Conservation (phyloP, 2,113 vertebrate genomes). For the Urocitellus parryii region DNA sequence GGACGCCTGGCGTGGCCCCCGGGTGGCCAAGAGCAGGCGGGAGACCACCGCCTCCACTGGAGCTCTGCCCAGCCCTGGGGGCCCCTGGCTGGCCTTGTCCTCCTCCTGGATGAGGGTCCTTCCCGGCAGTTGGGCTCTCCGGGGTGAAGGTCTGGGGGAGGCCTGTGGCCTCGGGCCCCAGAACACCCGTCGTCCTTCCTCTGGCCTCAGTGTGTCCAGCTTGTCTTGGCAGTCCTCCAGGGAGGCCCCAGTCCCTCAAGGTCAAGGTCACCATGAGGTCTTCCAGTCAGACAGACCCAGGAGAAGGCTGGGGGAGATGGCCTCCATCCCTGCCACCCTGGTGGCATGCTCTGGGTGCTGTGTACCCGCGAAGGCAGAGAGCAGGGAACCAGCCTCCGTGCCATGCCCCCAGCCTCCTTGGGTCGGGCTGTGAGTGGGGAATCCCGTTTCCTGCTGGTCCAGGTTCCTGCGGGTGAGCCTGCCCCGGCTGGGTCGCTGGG, state of each 20-base stretch:
- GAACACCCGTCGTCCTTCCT: no score
- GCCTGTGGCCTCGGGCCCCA: accelerated
- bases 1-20: not conserved
- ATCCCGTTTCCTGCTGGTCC: not conserved
- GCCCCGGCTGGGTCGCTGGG: not conserved
- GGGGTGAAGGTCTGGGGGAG: not conserved
- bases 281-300: not conserved
- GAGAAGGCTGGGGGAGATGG: no score
- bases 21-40: not conserved
- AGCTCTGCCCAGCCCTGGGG: not conserved
- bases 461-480: no score
- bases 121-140: not conserved
- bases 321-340: no score
- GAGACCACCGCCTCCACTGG: not conserved
- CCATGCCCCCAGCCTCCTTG: not conserved
- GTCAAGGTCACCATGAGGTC: not conserved
- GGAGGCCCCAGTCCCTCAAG: not conserved
- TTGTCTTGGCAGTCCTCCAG: no score
- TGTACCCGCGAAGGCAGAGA: accelerated
- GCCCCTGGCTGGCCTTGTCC: not conserved
- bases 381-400: no score
- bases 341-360: not conserved
- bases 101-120: not conserved
- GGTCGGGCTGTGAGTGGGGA: not conserved
- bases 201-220: not conserved